phyloP scores from a whole-genome alignment of 2,888 invertebrate species.

The Trichopoda pennipes region DNA sequence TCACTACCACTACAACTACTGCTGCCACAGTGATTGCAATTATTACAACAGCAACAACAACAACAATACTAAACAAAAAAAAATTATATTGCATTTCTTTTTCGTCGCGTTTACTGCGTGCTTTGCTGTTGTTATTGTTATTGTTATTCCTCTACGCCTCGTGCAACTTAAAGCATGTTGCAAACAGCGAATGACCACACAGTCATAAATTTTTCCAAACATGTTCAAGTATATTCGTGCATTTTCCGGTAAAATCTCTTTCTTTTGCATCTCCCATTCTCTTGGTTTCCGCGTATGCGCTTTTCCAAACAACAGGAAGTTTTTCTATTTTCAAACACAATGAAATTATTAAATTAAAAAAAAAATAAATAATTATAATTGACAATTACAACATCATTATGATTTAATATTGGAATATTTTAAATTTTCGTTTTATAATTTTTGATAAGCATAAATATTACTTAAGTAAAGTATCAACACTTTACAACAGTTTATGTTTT shows the following conservation, averaged over 20 bases:
- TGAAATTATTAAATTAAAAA: constrained; percentile 25
- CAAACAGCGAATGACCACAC: constrained; percentile 36
- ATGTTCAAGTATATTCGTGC: neutral
- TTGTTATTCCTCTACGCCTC: constrained; percentile 21
- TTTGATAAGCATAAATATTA: neutral
- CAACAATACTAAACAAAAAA: constrained; percentile 5
- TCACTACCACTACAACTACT: constrained; percentile 54
- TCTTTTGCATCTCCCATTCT: constrained; percentile 51
- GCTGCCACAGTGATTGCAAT: constrained; percentile 28
- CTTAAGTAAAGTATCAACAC: neutral
- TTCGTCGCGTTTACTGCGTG: neutral
- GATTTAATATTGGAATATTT: neutral
- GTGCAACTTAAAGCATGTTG: constrained; percentile 57
- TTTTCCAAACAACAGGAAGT: constrained; percentile 58
- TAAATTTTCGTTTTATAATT: constrained; percentile 2
- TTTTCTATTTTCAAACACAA: constrained; percentile 18
- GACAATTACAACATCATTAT: neutral
- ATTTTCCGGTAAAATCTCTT: constrained; percentile 56
- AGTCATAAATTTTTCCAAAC: neutral
- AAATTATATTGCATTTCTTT: constrained; percentile 47
- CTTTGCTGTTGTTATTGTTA: neutral
- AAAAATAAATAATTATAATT: constrained; percentile 21
- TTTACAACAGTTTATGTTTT: neutral
- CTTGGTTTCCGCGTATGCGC: constrained; percentile 70
- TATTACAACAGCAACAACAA: constrained; percentile 29